A percentile compares a stretch with the other conserved stretches of the same genome.
Evolutionary conservation across 2,888 invertebrate genomes (phyloP).

Genomic region (Drosophila heteroneura): DNA sequence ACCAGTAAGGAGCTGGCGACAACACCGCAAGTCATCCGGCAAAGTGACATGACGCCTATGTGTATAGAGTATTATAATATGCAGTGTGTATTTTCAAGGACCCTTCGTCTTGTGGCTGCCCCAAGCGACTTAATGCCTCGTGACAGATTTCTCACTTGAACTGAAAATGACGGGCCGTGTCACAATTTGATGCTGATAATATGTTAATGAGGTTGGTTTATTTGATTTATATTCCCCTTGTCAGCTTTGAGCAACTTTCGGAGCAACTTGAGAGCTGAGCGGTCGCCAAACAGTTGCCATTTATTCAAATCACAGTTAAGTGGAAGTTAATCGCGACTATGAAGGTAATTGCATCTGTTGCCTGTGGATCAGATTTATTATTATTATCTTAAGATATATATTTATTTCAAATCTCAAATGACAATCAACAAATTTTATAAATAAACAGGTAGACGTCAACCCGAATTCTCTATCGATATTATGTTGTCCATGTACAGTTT

Average conservation of each 20-base stretch:
- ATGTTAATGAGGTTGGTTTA: slow-evolving; percentile 81
- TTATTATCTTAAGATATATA: too few relatives aligned
- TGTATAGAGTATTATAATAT: slow-evolving; percentile 1
- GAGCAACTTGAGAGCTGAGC: not conserved
- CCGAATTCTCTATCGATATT: not conserved
- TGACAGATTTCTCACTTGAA: slow-evolving; percentile 77
- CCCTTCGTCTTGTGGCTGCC: slow-evolving; percentile 61
- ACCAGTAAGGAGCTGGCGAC: slow-evolving; percentile 16
- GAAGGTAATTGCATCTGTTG: slow-evolving; percentile 5
- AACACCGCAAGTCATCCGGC: slow-evolving; percentile 36
- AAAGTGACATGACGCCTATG: slow-evolving; percentile 12
- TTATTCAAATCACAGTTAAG: slow-evolving; percentile 55
- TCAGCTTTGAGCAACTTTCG: slow-evolving; percentile 18
- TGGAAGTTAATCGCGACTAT: slow-evolving; percentile 60
- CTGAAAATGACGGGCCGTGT: slow-evolving; percentile 69
- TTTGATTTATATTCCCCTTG: slow-evolving; percentile 71
- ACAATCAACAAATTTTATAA: not conserved
- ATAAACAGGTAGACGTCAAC: not conserved
- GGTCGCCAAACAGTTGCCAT: not conserved
- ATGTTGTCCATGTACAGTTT: not conserved
- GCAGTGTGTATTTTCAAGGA: not conserved
- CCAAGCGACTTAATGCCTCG: slow-evolving; percentile 68
- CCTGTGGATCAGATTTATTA: not conserved
- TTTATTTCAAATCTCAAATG: too few relatives aligned
- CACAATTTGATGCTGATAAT: slow-evolving; percentile 78